Base-by-base conservation (phyloP, 2,797 vertebrate genomes). In the Cossypha polioptera region DNA sequence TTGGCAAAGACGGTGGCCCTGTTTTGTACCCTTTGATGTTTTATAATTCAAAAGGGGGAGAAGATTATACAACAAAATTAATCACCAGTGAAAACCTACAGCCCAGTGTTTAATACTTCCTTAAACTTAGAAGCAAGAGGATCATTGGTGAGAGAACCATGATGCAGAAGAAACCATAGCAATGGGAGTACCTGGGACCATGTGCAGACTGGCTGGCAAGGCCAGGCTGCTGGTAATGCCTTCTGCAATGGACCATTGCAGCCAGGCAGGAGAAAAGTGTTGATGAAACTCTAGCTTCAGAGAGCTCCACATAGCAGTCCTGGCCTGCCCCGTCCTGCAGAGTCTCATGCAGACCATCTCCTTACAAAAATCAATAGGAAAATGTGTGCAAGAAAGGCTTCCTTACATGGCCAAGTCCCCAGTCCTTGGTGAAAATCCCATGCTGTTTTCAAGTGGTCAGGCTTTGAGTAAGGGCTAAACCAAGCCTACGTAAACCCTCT, bases 311-410 rank as follows among this genome's bases (percentile, higher is more conserved):
- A 24, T 42, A 83, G 33, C 16, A 47, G 7, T 89, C 25, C 51
- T 67, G 5, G 1, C 8, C 38, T 73, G 38, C 25, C 31, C 22
- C 33, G 45, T 57, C 47, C 38, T 15, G 1, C 74, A 54, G 25
- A 85, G 26, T 22, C 48, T 85, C 10, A 3, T 0, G 0, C 7
- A 8, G 45, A 59, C 35, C 0, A 0, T n/a, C 6, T 11, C 33
- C 28, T 86, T 73, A 65, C 48, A 80, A 80, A 89, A 88, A 69
- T 55, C 59, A 76, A 31, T 15, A 58, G 24, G 53, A 31, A n/a
- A 21, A 51, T 5, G 13, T 24, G 21, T 12, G 14, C 28, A 45
- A 62, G 45, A 54, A 63, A 14, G 25, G 28, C 29, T 92, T 89
- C 59, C 21, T 74, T 42, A 68, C 9, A 17, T 0, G 17, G 28